These are phyloP conservation scores for Coremacera marginata DNA, from an alignment of 2,888 invertebrate species.

Conservation along the genomic window DNA sequence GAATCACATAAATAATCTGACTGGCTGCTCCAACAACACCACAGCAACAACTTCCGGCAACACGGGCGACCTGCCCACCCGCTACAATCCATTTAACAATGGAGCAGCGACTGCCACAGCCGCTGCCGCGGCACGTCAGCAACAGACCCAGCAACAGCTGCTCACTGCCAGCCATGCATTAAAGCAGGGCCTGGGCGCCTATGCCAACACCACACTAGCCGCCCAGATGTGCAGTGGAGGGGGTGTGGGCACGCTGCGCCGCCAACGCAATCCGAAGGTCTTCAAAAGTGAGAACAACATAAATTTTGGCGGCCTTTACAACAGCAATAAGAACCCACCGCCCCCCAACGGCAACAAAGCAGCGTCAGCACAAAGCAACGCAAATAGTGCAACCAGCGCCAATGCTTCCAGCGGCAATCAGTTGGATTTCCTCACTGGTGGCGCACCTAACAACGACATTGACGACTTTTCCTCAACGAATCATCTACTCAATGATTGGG, in stretches of 20 bases:
- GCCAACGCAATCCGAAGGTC: conserved; percentile 67
- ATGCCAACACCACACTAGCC: conserved; percentile 62
- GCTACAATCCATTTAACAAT: conserved; percentile 57
- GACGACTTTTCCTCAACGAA: conserved; percentile 63
- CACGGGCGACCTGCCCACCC: conserved; percentile 37
- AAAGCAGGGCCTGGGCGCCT: conserved; percentile 64
- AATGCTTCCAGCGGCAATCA: conserved; percentile 41
- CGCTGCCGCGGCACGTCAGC: conserved; percentile 35
- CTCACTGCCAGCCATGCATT: conserved; percentile 64
- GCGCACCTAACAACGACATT: conserved; percentile 38
- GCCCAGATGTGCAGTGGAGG: conserved; percentile 63
- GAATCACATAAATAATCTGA: conserved; percentile 63
- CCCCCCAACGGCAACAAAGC: conserved; percentile 23
- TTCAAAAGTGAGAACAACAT: conserved; percentile 69
- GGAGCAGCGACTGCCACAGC: conserved; percentile 11
- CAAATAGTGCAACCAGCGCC: conserved; percentile 19
- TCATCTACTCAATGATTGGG: conserved; percentile 64
- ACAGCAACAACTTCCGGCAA: conserved; percentile 43
- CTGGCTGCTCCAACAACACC: conserved; percentile 48
- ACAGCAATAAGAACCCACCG: conserved; percentile 43
- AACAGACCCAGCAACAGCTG: conserved; percentile 62
- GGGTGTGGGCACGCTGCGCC: conserved; percentile 64
- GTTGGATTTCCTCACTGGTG: conserved; percentile 60
- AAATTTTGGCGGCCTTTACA: conserved; percentile 54
- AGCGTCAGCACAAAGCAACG: conserved; percentile 39